phyloP scores from a whole-genome alignment of 2,888 invertebrate species.

The Strigamia crassipes region DNA sequence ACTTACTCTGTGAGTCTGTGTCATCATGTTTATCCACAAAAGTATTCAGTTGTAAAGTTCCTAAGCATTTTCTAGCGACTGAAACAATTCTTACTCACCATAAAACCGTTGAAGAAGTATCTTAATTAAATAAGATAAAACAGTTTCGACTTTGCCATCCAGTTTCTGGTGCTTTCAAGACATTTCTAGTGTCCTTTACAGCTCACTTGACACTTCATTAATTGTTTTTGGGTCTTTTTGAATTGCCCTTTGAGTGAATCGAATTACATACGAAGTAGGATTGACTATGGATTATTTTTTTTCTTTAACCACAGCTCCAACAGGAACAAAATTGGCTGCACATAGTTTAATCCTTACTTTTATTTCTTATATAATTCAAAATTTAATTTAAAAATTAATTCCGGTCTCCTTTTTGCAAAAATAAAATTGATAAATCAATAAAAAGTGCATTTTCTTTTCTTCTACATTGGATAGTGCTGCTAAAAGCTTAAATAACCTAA shows the following conservation, averaged over 20 bases:
- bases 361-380: not conserved
- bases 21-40: too few relatives aligned
- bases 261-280: not conserved
- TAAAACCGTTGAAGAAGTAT: not conserved
- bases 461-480: too few relatives aligned
- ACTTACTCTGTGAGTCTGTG: too few relatives aligned
- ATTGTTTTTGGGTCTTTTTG: constrained; percentile 5
- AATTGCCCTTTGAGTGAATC: constrained; percentile 2
- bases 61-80: too few relatives aligned
- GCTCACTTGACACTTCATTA: constrained; percentile 12
- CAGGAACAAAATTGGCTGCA: not conserved
- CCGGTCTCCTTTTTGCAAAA: not conserved
- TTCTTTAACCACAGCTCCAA: not conserved
- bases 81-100: not conserved
- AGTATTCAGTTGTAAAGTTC: too few relatives aligned
- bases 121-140: not conserved
- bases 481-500: too few relatives aligned
- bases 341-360: not conserved
- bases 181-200: constrained; percentile 10
- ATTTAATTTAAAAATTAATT: not conserved
- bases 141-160: not conserved
- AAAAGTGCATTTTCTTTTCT: too few relatives aligned
- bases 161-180: not conserved
- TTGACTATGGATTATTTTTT: not conserved
- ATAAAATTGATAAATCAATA: not conserved